phyloP scores from a whole-genome alignment of 2,888 invertebrate species.

The Nowickia ferox region DNA sequence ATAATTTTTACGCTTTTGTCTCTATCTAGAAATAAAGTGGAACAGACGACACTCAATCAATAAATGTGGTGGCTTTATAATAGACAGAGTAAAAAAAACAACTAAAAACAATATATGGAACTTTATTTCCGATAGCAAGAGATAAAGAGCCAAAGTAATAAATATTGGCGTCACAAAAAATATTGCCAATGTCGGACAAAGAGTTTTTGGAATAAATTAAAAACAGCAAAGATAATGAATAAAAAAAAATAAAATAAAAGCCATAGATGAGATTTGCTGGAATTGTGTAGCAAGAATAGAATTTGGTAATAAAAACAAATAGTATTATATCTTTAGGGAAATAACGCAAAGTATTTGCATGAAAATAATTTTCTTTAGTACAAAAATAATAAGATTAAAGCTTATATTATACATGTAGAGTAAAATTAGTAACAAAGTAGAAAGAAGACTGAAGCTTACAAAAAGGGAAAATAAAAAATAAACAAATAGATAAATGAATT shows the following conservation, averaged over 20 bases:
- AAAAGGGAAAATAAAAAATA: too few relatives aligned
- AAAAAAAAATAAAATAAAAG: neutral
- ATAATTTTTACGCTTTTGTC: conserved; percentile 10
- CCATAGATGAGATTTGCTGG: neutral
- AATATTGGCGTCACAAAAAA: conserved; percentile 58
- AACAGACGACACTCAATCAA: conserved; percentile 77
- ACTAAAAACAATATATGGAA: too few relatives aligned
- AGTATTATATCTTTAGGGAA: neutral
- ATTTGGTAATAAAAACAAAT: neutral
- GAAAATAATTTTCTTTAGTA: neutral
- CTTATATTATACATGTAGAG: too few relatives aligned
- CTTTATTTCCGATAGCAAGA: conserved; percentile 35
- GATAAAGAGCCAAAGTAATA: conserved; percentile 73
- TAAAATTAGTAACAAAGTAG: too few relatives aligned
- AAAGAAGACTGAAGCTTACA: too few relatives aligned
- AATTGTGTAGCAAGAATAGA: neutral
- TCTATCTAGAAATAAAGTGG: neutral
- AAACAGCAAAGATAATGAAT: conserved; percentile 22
- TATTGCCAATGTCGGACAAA: conserved; percentile 34
- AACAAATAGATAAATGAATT: too few relatives aligned
- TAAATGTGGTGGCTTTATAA: conserved; percentile 77
- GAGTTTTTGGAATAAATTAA: conserved; percentile 49
- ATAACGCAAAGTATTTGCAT: neutral
- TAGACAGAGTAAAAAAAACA: conserved; percentile 71
- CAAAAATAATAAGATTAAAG: neutral